phyloP scores from a whole-genome alignment of 2,113 vertebrate genomes.

The Crotophaga sulcirostris region DNA sequence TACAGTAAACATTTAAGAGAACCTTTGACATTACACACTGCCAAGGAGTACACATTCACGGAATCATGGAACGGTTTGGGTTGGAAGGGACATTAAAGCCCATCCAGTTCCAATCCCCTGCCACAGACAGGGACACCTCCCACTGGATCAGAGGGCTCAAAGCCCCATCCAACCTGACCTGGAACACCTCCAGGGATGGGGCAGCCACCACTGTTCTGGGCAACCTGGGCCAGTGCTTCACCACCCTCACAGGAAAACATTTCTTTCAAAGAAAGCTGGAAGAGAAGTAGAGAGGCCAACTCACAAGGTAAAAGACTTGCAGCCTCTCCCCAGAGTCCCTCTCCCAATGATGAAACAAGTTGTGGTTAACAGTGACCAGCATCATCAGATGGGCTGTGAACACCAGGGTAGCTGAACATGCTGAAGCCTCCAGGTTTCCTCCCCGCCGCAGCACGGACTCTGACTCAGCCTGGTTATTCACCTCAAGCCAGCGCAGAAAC shows the following conservation, averaged over 20 bases:
- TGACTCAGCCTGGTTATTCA: constrained; percentile 8
- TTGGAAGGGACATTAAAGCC: too few species aligned
- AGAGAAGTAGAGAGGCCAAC: background rate
- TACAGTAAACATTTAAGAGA: background rate
- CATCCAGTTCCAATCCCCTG: too few species aligned
- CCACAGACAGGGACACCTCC: too few species aligned
- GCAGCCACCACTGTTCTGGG: too few species aligned
- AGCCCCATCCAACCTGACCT: too few species aligned
- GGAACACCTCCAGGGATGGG: too few species aligned
- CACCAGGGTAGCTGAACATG: accelerated
- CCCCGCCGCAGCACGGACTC: background rate
- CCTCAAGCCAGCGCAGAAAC: constrained; percentile 9
- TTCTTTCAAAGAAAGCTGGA: background rate
- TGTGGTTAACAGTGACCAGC: accelerated
- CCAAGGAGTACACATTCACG: too few species aligned
- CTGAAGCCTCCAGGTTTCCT: background rate
- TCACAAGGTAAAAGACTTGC: accelerated
- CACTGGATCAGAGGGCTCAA: too few species aligned
- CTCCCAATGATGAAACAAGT: background rate
- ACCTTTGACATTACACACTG: background rate
- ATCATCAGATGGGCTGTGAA: accelerated
- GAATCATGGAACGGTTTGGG: too few species aligned
- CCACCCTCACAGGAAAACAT: too few species aligned
- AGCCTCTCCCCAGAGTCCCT: background rate
- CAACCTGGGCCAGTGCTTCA: too few species aligned